These are phyloP conservation scores for Zophobas morio DNA, from an alignment of 1,140 invertebrate genomes.

Conservation along the genomic window DNA sequence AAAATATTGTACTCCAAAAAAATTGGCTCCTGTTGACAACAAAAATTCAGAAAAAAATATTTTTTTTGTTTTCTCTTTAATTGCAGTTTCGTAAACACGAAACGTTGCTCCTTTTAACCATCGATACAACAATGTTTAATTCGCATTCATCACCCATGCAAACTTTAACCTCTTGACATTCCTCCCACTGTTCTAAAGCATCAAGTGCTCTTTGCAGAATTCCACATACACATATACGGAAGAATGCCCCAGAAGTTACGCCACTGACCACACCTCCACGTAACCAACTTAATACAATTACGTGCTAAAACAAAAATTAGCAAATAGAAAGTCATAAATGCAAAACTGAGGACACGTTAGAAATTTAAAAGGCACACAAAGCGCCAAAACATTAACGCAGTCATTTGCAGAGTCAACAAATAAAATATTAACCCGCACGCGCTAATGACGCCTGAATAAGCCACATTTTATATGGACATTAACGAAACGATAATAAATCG, in stretches of 20 bases:
- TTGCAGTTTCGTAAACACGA: too few relatives aligned
- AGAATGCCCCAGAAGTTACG: not conserved
- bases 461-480: constrained; percentile 2
- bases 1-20: too few relatives aligned
- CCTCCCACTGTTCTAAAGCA: too few relatives aligned
- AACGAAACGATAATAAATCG: constrained; percentile 10
- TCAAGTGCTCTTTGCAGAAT: too few relatives aligned
- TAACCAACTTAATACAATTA: constrained; percentile 17
- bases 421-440: constrained; percentile 16
- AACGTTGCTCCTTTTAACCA: too few relatives aligned
- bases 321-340: constrained; percentile 31
- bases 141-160: too few relatives aligned
- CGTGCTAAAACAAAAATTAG: not conserved
- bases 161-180: too few relatives aligned
- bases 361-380: constrained; percentile 29
- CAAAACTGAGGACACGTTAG: constrained; percentile 12
- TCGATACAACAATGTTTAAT: too few relatives aligned
- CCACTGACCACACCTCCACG: not conserved
- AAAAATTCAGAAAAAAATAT: too few relatives aligned
- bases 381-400: constrained; percentile 14
- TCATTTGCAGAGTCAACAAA: constrained; percentile 11
- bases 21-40: too few relatives aligned
- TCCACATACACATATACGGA: not conserved
- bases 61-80: too few relatives aligned
- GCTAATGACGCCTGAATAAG: constrained; percentile 15